phyloP scores from a whole-genome alignment of 1,140 invertebrate genomes.

The Drosophila grimshawi region DNA sequence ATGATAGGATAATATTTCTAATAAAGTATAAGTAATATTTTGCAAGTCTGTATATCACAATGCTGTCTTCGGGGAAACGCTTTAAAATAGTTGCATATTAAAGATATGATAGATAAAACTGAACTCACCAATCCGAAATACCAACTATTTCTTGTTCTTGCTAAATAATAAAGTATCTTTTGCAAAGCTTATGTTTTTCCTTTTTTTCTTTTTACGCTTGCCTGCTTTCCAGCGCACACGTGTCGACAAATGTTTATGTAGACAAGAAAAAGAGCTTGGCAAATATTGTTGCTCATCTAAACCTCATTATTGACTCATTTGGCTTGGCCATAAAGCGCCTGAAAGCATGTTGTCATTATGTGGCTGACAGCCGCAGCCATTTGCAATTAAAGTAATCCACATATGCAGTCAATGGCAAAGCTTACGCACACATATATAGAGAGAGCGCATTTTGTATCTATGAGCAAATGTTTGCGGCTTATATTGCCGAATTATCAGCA shows the following conservation, averaged over 20 bases:
- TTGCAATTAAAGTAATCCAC: conserved; percentile 75
- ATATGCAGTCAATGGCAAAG: conserved; percentile 76
- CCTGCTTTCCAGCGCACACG: conserved; percentile 38
- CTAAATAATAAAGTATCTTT: background rate
- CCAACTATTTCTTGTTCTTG: background rate
- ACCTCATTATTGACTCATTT: conserved; percentile 79
- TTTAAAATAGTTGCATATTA: background rate
- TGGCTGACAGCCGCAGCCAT: conserved; percentile 61
- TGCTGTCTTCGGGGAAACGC: background rate
- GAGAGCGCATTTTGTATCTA: conserved; percentile 27
- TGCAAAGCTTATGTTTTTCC: background rate
- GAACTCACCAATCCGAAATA: background rate
- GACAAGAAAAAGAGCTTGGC: conserved; percentile 36
- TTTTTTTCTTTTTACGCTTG: background rate
- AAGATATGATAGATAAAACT: background rate
- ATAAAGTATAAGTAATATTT: too few species aligned
- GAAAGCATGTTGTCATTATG: conserved; percentile 77
- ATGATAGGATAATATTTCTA: background rate
- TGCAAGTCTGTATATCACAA: background rate
- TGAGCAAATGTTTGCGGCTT: conserved; percentile 50
- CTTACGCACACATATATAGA: conserved; percentile 32
- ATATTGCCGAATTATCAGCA: conserved; percentile 59
- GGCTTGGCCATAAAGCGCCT: conserved; percentile 58
- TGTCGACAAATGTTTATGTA: conserved; percentile 52
- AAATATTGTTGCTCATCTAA: conserved; percentile 66